Conservation (phyloP, 2,797 vertebrate species). For the Paedocypris micromegethes region DNA sequence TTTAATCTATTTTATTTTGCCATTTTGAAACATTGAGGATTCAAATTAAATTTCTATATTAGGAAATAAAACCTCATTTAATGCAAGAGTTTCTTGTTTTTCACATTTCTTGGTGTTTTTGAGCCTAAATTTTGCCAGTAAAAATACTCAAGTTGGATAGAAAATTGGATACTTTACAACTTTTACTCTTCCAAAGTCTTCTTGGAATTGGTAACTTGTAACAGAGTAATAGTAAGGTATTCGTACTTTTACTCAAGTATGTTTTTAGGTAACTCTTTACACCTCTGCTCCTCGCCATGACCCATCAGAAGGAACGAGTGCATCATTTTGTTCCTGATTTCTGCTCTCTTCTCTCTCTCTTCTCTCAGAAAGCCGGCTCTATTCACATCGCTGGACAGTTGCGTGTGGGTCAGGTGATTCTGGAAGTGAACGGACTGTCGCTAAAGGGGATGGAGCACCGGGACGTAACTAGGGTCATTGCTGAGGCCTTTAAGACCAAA, state of each 20-base stretch:
- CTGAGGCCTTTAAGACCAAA: constrained; percentile 91
- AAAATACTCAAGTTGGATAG: constrained; percentile 27
- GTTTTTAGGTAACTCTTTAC: constrained; percentile 10
- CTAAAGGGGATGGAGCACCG: constrained; percentile 85
- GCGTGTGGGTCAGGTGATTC: constrained; percentile 88
- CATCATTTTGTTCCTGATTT: constrained; percentile 23
- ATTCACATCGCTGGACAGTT: constrained; percentile 84
- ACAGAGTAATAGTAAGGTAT: too few relatives aligned
- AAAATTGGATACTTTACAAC: constrained; percentile 1
- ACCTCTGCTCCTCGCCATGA: constrained; percentile 37
- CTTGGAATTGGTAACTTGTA: too few relatives aligned
- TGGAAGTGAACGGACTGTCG: constrained; percentile 84
- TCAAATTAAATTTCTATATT: too few relatives aligned
- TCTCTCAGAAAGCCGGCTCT: constrained; percentile 77
- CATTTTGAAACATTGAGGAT: too few relatives aligned
- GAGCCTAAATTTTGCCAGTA: too few relatives aligned
- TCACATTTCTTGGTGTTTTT: too few relatives aligned
- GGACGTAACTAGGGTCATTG: constrained; percentile 82
- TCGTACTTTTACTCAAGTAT: too few relatives aligned
- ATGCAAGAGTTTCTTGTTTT: too few relatives aligned
- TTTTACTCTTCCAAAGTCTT: too few relatives aligned
- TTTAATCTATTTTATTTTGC: too few relatives aligned
- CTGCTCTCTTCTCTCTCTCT: constrained; percentile 11
- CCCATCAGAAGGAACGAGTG: constrained; percentile 21
- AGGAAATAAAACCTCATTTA: too few relatives aligned